Conservation (phyloP, 2,113 vertebrate genomes). For the Pelodiscus sinensis region DNA sequence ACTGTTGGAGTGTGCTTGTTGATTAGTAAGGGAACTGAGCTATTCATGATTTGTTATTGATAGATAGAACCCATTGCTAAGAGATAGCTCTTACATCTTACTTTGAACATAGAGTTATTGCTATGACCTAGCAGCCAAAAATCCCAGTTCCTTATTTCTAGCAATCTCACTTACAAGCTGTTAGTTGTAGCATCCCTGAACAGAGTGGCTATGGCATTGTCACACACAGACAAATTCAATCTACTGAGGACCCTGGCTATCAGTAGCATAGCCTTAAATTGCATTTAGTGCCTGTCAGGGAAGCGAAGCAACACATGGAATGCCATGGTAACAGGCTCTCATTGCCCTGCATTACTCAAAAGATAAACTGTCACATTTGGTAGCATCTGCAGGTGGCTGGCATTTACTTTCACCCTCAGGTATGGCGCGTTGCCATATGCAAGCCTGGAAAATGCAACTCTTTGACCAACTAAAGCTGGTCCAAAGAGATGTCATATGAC, state of each 20-base stretch:
- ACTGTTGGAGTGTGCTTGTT: background rate
- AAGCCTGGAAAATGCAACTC: background rate
- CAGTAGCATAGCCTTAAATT: background rate
- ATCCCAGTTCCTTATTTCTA: fast-evolving
- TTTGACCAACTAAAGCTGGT: fast-evolving
- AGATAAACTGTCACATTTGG: constrained; percentile 27
- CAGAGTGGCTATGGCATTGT: background rate
- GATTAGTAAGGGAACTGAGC: background rate
- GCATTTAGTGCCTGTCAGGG: background rate
- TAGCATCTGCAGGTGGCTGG: constrained; percentile 7
- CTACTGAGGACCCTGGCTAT: background rate
- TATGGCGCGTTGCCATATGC: background rate
- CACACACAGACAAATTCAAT: background rate
- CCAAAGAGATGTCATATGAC: background rate
- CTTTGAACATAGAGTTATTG: fast-evolving
- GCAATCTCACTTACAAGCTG: background rate
- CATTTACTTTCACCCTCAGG: background rate
- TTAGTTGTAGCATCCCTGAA: background rate
- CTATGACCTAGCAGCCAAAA: background rate
- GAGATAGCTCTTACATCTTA: background rate
- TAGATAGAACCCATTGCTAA: background rate
- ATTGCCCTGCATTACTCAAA: constrained; percentile 37
- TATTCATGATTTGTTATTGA: background rate
- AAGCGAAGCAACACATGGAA: background rate
- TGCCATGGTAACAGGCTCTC: background rate